Conservation (phyloP, 2,888 invertebrate genomes). For the Archaeoteleia sp. region DNA sequence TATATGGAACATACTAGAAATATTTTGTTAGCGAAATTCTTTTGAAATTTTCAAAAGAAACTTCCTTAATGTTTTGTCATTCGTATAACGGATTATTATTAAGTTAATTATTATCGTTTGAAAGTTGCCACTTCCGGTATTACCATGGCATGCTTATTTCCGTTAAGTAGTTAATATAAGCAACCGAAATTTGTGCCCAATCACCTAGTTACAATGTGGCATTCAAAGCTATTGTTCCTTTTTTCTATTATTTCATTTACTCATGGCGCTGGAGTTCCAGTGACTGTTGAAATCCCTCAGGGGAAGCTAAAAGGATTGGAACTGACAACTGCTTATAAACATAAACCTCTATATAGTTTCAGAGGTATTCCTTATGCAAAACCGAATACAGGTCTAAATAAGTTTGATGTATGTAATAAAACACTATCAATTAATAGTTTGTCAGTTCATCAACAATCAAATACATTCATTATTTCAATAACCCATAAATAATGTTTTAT, state of each 20-base stretch:
- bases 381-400: constrained; percentile 61
- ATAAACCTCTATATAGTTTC: constrained; percentile 63
- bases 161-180: constrained; percentile 10
- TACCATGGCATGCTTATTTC: too few relatives aligned
- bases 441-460: background rate
- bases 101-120: too few relatives aligned
- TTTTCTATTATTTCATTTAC: constrained; percentile 55
- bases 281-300: constrained; percentile 61
- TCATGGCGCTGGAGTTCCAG: constrained; percentile 44
- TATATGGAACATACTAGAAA: too few relatives aligned
- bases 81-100: too few relatives aligned
- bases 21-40: too few relatives aligned
- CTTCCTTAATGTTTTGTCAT: too few relatives aligned
- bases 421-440: too few relatives aligned
- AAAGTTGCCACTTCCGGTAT: too few relatives aligned
- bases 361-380: constrained; percentile 68
- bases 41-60: too few relatives aligned
- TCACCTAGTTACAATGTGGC: constrained; percentile 54
- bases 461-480: background rate
- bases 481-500: background rate
- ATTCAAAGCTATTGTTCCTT: constrained; percentile 52
- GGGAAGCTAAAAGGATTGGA: constrained; percentile 63
- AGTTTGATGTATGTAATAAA: constrained; percentile 62
- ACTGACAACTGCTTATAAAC: constrained; percentile 58
- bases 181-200: background rate